These are phyloP conservation scores for Hermaeophaga mercurialis DNA, from an alignment of 2,888 invertebrate genomes.

Conservation along the genomic window DNA sequence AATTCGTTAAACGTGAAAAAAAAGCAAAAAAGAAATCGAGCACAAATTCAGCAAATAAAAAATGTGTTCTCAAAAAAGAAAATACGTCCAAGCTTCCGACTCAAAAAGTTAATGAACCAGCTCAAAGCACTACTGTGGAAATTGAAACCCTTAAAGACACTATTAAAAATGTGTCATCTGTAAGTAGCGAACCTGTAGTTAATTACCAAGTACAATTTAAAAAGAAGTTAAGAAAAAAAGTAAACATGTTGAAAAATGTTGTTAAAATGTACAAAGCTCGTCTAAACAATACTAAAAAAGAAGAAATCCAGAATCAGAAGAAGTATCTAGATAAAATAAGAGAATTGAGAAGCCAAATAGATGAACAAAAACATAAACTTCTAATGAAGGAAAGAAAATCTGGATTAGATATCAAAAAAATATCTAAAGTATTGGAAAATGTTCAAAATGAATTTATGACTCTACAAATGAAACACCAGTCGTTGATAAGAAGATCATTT, in stretches of 20 bases:
- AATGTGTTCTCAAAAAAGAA: not conserved
- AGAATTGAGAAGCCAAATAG: not conserved
- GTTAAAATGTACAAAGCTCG: constrained; percentile 2
- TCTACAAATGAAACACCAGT: constrained; percentile 3
- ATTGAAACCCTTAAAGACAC: not conserved
- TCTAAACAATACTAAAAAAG: not conserved
- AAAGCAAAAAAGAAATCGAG: too few relatives aligned
- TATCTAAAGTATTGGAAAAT: constrained; percentile 5
- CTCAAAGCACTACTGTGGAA: not conserved
- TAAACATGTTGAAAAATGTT: not conserved
- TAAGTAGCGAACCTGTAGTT: not conserved
- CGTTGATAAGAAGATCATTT: constrained; percentile 3
- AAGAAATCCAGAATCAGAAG: not conserved
- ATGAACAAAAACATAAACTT: not conserved
- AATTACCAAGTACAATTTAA: constrained; percentile 4
- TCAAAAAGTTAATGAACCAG: too few relatives aligned
- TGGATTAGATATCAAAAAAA: constrained; percentile 5
- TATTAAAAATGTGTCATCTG: too few relatives aligned
- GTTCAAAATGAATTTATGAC: constrained; percentile 6
- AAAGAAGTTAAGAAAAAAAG: not conserved
- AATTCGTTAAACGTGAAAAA: too few relatives aligned
- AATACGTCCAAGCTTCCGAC: too few relatives aligned
- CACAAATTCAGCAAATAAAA: too few relatives aligned
- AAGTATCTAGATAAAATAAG: constrained; percentile 2
- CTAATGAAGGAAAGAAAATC: constrained; percentile 8